Percentiles rank a stretch among this genome's conserved stretches.
Conservation (phyloP, 30 jellyfish, hydroid and myxozoan species). For the Turritopsis dohrnii region DNA sequence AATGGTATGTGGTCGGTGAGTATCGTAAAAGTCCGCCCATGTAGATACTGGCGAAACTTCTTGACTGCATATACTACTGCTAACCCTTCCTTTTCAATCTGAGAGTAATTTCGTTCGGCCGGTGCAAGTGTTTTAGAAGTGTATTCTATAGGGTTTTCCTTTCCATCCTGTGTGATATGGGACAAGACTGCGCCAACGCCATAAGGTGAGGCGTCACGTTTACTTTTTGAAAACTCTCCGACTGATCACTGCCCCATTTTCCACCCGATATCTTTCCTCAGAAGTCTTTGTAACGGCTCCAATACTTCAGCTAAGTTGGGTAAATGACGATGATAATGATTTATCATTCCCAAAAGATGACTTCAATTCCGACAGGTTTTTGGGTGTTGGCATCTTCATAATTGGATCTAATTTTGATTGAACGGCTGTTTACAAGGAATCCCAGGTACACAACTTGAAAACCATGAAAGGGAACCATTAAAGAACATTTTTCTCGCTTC, state of each 20-base stretch:
- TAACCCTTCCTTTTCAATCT: no score
- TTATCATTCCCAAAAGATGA: conserved; percentile 43
- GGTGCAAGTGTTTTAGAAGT: no score
- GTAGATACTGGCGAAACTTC: no score
- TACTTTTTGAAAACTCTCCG: conserved; percentile 14
- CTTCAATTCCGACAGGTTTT: conserved; percentile 26
- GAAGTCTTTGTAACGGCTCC: neutral
- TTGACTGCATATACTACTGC: no score
- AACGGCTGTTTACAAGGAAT: no score
- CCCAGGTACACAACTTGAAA: no score
- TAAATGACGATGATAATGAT: conserved; percentile 35
- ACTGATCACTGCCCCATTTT: neutral
- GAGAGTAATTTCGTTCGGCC: no score
- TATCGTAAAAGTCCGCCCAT: no score
- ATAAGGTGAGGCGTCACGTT: conserved; percentile 33
- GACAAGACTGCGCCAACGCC: conserved; percentile 50
- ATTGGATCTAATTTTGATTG: conserved; percentile 35
- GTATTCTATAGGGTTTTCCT: no score
- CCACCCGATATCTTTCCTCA: neutral
- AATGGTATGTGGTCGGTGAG: no score
- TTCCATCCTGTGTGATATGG: no score
- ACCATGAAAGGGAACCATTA: conserved; percentile 33
- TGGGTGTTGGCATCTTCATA: conserved; percentile 29
- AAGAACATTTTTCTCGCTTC: conserved; percentile 21
- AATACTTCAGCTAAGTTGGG: conserved; percentile 22